A percentile compares a stretch with the other conserved stretches of the same genome.
Conservation (phyloP, 2,888 invertebrate genomes). For the Agrenia bidenticulata region DNA sequence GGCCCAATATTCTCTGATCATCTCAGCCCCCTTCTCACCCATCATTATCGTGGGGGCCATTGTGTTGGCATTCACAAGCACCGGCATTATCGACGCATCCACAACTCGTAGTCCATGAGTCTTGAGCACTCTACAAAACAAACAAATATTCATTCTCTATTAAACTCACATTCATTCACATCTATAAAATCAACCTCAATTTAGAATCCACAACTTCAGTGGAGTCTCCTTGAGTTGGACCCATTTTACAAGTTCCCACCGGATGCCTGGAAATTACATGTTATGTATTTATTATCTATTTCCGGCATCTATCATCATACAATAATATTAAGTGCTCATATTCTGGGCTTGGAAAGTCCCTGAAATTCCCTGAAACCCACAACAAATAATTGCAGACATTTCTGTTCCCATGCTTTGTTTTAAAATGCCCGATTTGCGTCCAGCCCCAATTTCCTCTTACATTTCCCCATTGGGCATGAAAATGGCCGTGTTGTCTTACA, state of each 20-base stretch:
- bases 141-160: not conserved
- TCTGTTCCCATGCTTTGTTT: too few relatives aligned
- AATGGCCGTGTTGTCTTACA: too few relatives aligned
- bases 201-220: constrained; percentile 17
- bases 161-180: too few relatives aligned
- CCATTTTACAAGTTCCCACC: constrained; percentile 25
- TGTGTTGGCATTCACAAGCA: constrained; percentile 31
- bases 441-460: too few relatives aligned
- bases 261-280: constrained; percentile 13
- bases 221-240: constrained; percentile 3
- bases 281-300: not conserved
- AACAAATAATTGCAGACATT: too few relatives aligned
- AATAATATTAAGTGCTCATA: too few relatives aligned
- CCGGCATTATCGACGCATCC: constrained; percentile 35
- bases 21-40: constrained; percentile 26
- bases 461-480: too few relatives aligned
- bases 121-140: constrained; percentile 10
- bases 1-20: constrained; percentile 28
- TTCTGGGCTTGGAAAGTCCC: too few relatives aligned
- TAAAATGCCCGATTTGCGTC: too few relatives aligned
- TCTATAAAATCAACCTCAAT: constrained; percentile 18
- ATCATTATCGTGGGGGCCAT: constrained; percentile 30
- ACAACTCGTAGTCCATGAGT: constrained; percentile 28
- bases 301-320: too few relatives aligned
- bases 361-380: too few relatives aligned